These are phyloP conservation scores for Acleris cristana DNA, from an alignment of 2,888 invertebrate genomes.

Conservation along the genomic window DNA sequence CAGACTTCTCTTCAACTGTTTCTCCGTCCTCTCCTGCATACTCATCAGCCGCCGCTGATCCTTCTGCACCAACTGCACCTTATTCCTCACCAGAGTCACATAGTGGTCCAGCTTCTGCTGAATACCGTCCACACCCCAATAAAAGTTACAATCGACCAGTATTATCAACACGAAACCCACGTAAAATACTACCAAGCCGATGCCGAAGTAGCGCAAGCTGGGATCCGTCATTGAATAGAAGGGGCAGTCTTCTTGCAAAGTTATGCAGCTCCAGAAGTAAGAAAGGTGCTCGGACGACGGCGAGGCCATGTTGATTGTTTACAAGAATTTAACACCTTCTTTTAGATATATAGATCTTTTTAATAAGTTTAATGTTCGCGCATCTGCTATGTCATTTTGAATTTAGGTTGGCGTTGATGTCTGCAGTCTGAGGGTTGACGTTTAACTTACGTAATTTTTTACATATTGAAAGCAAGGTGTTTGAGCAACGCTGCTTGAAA, in stretches of 20 bases:
- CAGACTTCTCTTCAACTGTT: constrained; percentile 57
- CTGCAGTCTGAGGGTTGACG: too few species aligned
- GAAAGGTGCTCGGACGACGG: constrained; percentile 44
- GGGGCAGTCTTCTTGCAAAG: constrained; percentile 62
- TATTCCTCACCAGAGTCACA: constrained; percentile 59
- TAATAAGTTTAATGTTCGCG: not conserved
- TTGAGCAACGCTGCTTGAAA: too few species aligned
- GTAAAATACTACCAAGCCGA: constrained; percentile 59
- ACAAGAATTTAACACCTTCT: constrained; percentile 19
- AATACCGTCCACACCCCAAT: constrained; percentile 63
- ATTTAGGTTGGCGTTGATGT: too few species aligned
- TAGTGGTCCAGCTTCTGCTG: constrained; percentile 61
- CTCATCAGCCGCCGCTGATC: constrained; percentile 61
- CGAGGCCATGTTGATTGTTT: constrained; percentile 36
- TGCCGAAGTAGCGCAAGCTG: constrained; percentile 62
- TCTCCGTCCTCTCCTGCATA: constrained; percentile 61
- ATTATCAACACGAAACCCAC: constrained; percentile 56
- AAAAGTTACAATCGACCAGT: constrained; percentile 64
- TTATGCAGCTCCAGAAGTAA: constrained; percentile 71
- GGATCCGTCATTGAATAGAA: constrained; percentile 59
- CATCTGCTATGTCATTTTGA: not conserved
- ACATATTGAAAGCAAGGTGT: too few species aligned
- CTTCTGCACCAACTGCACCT: constrained; percentile 59
- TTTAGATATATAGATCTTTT: not conserved
- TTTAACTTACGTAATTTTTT: too few species aligned